A percentile compares a stretch with the other conserved stretches of the same genome.
Evolutionary conservation across 2,888 invertebrate species (phyloP).

Genomic region (Pyrrhia umbra): DNA sequence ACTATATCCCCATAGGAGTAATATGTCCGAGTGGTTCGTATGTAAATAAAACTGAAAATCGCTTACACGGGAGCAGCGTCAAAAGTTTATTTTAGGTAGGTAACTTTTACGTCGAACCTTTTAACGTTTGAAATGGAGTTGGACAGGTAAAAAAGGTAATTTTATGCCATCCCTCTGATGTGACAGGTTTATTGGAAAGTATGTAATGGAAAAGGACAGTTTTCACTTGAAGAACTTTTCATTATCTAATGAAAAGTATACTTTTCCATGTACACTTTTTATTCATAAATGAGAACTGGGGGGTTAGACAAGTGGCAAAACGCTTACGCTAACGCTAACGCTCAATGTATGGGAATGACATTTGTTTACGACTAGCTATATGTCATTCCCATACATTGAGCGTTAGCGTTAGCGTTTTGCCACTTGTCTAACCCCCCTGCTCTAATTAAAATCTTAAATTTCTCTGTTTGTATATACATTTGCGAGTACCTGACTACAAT

Average conservation of each 20-base stretch:
- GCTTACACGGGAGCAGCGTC: slow-evolving; percentile 50
- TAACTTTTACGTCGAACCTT: slow-evolving; percentile 65
- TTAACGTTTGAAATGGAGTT: slow-evolving; percentile 52
- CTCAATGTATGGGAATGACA: no score
- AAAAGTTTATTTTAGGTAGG: slow-evolving; percentile 65
- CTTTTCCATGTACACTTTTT: not conserved
- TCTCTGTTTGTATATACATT: no score
- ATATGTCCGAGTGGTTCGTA: slow-evolving; percentile 46
- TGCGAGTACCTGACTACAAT: no score
- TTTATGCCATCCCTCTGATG: slow-evolving; percentile 19
- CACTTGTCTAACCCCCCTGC: no score
- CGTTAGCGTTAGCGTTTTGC: no score
- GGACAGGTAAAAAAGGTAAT: slow-evolving; percentile 17
- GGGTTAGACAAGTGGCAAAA: no score
- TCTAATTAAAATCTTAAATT: no score
- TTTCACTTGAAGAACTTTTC: not conserved
- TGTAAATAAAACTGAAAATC: slow-evolving; percentile 60
- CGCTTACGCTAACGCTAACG: no score
- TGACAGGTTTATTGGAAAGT: slow-evolving; percentile 24
- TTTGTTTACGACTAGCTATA: no score
- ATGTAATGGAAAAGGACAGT: slow-evolving; percentile 4
- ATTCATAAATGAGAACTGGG: no score
- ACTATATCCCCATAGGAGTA: slow-evolving; percentile 14
- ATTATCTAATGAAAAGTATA: not conserved
- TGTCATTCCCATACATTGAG: no score